Base-by-base conservation (phyloP, 2,797 vertebrate species). In the Picus viridis region DNA sequence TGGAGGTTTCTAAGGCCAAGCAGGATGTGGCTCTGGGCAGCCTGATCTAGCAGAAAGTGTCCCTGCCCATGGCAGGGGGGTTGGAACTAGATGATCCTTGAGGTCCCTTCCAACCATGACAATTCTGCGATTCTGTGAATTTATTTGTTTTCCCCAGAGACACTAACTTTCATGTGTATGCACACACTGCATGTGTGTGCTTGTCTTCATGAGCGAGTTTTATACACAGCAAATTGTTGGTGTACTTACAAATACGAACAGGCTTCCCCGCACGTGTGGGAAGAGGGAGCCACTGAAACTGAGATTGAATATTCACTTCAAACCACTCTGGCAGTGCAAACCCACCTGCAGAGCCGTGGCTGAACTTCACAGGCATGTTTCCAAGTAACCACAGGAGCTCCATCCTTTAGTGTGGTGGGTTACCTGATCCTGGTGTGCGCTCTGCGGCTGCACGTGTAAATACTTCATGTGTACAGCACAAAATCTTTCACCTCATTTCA, bases 371-470 rank as follows among this genome's bases (percentile, higher is more conserved):
- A 36, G 88, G 22, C 13, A 4, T 1, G 43, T 32, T 41, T 30
- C 30, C 12, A 61, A 34, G 39, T 6, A 13, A 1, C 19, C 54
- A 12, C 43, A 47, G 72, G 56, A 49, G 9, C 16, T 14, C 26
- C 12, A 43, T 7, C 30, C 53, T 62, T 7, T 7, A 0, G 16
- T 5, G 7, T 1, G 34, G 5, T 19, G 83, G 9, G 8, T 57
- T 29, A 7, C 3, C 72, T 22, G 62, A 23, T 11, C 0, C 2
- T 22, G 67, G 14, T 7, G 0, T 0, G 6, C 16, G 0, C 30
- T 54, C 5, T 4, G 22, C 53, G 61, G 18, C 57, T 41, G 56
- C 39, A 15, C 0, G 0, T 49, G 78, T 24, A 26, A 62, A 32
- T 24, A 0, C 15, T 24, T 54, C 43, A 1, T 10, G 9, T 19